phyloP scores from a whole-genome alignment of 2,113 vertebrate species.

The Phainopepla nitens region DNA sequence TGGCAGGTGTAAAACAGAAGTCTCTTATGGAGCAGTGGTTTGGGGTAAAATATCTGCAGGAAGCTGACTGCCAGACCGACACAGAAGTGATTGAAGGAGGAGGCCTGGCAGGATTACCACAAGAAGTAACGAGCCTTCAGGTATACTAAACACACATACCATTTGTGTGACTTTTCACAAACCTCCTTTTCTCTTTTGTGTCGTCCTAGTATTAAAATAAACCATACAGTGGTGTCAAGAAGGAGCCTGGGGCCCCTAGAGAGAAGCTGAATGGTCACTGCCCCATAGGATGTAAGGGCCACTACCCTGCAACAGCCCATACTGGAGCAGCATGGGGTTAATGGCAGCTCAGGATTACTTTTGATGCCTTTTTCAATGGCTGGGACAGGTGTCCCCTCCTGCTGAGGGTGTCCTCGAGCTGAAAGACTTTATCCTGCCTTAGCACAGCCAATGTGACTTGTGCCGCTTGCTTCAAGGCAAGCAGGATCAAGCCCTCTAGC shows the following conservation, averaged over 20 bases:
- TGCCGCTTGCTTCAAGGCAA: not conserved
- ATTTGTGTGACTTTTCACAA: slow-evolving; percentile 37
- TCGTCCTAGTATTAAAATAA: slow-evolving; percentile 27
- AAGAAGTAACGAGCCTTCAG: slow-evolving; percentile 36
- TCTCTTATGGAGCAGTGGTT: slow-evolving; percentile 48
- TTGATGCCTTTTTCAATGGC: slow-evolving; percentile 17
- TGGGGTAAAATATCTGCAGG: slow-evolving; percentile 19
- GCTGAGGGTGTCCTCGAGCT: slow-evolving; percentile 10
- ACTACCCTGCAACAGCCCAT: not conserved
- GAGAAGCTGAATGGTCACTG: not conserved
- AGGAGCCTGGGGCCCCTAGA: not conserved
- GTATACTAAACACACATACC: not conserved
- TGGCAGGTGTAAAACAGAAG: slow-evolving; percentile 63
- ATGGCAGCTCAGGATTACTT: slow-evolving; percentile 1
- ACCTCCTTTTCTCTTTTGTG: slow-evolving; percentile 45
- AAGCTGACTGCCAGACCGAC: slow-evolving; percentile 38
- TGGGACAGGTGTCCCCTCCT: slow-evolving; percentile 27
- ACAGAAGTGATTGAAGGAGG: slow-evolving; percentile 41
- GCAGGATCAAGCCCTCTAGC: not conserved
- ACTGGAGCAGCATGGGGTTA: slow-evolving; percentile 20
- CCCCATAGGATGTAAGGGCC: not conserved
- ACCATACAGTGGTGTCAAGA: not conserved
- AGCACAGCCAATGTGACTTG: not conserved
- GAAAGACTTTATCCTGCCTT: not conserved
- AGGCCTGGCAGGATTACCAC: slow-evolving; percentile 40